phyloP scores from a whole-genome alignment of 2,888 invertebrate genomes.

The Spicauda simplicius region DNA sequence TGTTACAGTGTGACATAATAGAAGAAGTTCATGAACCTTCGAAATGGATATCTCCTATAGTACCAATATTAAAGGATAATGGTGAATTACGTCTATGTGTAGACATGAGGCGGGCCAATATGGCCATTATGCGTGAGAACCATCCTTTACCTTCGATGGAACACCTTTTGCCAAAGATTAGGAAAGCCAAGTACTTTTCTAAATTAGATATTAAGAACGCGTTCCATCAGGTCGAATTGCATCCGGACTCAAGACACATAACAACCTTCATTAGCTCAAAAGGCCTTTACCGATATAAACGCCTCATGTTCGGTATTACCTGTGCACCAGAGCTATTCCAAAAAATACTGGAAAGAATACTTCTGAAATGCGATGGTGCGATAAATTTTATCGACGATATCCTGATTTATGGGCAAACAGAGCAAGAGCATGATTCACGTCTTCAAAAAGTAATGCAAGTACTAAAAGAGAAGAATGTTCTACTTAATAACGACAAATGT shows the following conservation, averaged over 20 bases:
- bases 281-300: conserved; percentile 59
- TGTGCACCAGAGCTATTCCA: conserved; percentile 52
- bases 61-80: conserved; percentile 35
- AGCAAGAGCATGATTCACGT: conserved; percentile 40
- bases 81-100: conserved; percentile 34
- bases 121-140: conserved; percentile 37
- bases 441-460: conserved; percentile 37
- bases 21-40: conserved; percentile 1
- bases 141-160: conserved; percentile 40
- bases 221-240: conserved; percentile 58
- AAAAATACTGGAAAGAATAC: conserved; percentile 55
- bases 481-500: conserved; percentile 41
- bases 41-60: conserved; percentile 31
- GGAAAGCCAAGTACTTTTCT: conserved; percentile 43
- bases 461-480: conserved; percentile 40
- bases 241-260: conserved; percentile 51
- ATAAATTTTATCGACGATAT: conserved; percentile 50
- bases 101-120: conserved; percentile 38
- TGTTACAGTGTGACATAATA: not conserved
- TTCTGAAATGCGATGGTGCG: conserved; percentile 52
- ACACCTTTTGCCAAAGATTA: conserved; percentile 45
- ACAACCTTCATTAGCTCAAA: conserved; percentile 59
- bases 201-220: conserved; percentile 53
- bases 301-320: conserved; percentile 65
- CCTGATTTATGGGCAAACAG: conserved; percentile 37